Evolutionary conservation across 2,797 vertebrate genomes (phyloP), one percentile per base, ranked within the genome.

Genomic region (Acanthurus tractus): DNA sequence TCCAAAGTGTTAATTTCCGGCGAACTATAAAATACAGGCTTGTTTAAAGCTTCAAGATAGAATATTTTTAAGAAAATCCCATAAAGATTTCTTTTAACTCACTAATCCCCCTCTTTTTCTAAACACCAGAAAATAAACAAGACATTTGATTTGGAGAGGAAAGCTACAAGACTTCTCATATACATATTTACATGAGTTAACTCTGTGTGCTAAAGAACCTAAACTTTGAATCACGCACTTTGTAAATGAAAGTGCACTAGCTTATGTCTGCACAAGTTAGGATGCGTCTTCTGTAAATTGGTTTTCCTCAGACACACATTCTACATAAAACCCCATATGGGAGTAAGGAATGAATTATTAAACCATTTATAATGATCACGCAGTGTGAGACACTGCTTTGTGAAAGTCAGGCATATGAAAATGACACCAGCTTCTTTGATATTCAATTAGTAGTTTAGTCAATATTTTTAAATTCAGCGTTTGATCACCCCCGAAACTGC

Each of bases 261-360:
- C 49, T 79, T 63, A 74, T 63, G 50, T 78, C 61, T 56, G 44
- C 66, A 70, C 34, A 54, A 74, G 72, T 58, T 45, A 63, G 40
- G 50, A 54, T 45, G 4, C 46, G 40, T 40, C 72, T 45, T 58
- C 55, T 64, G 57, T 58, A 86, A 89, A 88, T 72, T 81, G 52
- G 63, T 76, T 82, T 80, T 49, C 83, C 50, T 68, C 52, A 66
- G 79, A 75, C 36, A 68, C 56, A 42, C 56, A 61, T 75, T 79
- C 36, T 73, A 76, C 58, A 85, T 74, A 76, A 85, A 81, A 61
- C 63, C 86, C 78, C 83, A 64, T 64, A 78, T 48, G 86, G 70
- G 83, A 78, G 56, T 18, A 22, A 38, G 53, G 14, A 44, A 90
- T 90, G 42, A 91, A 88, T 91, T 86, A 91, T 92, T 90, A 72